Percentiles rank a stretch among this genome's conserved stretches.
These are phyloP conservation scores for Ammodytes marinus DNA, from an alignment of 2,113 vertebrate genomes.

Conservation along the genomic window DNA sequence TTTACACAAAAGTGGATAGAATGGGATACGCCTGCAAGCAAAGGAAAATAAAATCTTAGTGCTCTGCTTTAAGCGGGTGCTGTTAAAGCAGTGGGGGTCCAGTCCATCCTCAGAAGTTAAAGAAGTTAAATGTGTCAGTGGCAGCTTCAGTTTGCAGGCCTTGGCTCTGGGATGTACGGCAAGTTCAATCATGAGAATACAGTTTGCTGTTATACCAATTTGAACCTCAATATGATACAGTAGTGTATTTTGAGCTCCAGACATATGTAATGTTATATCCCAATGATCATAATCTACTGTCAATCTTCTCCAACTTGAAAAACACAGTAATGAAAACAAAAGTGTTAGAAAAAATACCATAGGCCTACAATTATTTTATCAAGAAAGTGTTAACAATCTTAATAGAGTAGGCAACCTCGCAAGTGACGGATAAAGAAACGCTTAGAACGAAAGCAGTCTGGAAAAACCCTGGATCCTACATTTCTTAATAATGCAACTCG, in stretches of 20 bases:
- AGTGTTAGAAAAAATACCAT: neutral
- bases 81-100: constrained; percentile 57
- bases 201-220: constrained; percentile 45
- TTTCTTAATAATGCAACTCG: constrained; percentile 9
- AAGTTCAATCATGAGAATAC: constrained; percentile 51
- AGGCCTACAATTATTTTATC: constrained; percentile 9
- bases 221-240: constrained; percentile 17
- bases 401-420: neutral
- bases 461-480: constrained; percentile 13
- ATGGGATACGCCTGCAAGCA: constrained; percentile 56
- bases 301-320: neutral
- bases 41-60: constrained; percentile 62
- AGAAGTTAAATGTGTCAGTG: constrained; percentile 55
- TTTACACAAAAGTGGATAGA: constrained; percentile 44
- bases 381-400: neutral
- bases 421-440: neutral
- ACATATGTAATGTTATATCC: constrained; percentile 15
- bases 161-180: constrained; percentile 41
- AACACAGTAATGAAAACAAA: constrained; percentile 12
- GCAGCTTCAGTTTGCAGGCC: constrained; percentile 58
- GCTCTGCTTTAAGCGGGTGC: constrained; percentile 53
- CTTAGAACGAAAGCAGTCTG: neutral
- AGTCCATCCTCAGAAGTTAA: constrained; percentile 50
- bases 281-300: neutral
- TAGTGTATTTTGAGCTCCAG: constrained; percentile 6